Evolutionary conservation across 35 echinoderm and acorn worm genomes (phyloP).

Genomic region (Apostichopus californicus): DNA sequence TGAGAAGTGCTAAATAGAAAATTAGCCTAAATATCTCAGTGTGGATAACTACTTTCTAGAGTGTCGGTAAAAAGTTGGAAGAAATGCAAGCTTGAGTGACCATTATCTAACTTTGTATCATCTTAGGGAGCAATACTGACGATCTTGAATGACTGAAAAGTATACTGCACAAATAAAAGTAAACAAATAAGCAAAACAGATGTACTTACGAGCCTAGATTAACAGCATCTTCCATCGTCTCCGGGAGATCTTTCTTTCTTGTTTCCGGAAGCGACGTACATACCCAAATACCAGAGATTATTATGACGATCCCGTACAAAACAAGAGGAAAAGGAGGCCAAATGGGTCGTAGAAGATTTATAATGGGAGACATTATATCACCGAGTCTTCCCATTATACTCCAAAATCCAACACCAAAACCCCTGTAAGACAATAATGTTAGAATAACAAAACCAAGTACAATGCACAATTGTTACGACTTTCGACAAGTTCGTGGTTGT

Average conservation of each 20-base stretch:
- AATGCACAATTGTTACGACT: neutral
- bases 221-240: too few relatives aligned
- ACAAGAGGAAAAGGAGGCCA: conserved; percentile 46
- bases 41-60: too few relatives aligned
- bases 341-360: conserved; percentile 18
- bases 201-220: too few relatives aligned
- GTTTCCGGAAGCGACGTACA: conserved; percentile 47
- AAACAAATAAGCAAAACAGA: too few relatives aligned
- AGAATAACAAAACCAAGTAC: neutral
- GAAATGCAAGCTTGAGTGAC: too few relatives aligned
- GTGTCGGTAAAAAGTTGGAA: too few relatives aligned
- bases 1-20: too few relatives aligned
- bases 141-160: too few relatives aligned
- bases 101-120: too few relatives aligned
- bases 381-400: conserved; percentile 29
- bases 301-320: conserved; percentile 12
- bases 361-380: conserved; percentile 41
- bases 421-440: neutral
- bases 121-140: too few relatives aligned
- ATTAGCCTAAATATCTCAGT: too few relatives aligned
- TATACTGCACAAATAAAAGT: too few relatives aligned
- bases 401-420: conserved; percentile 51
- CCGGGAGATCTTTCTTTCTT: conserved; percentile 41
- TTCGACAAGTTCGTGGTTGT: neutral
- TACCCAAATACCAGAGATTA: conserved; percentile 45